These are phyloP conservation scores for Diorhabda carinulata DNA, from an alignment of 1,140 invertebrate species.

Conservation along the genomic window DNA sequence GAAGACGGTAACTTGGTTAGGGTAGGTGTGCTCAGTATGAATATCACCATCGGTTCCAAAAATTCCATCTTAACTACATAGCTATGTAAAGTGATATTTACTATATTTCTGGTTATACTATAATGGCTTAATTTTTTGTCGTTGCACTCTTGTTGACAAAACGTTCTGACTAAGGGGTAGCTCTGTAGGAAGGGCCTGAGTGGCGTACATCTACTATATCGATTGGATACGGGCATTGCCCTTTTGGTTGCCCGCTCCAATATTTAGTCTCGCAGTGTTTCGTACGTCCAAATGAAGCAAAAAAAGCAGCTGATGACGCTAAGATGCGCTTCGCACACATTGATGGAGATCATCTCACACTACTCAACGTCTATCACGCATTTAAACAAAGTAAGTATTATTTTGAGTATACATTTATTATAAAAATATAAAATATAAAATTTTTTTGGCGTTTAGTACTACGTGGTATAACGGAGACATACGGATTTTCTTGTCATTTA, in stretches of 20 bases:
- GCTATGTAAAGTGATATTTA: no score
- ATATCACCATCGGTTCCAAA: no score
- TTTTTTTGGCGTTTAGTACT: no score
- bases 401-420: no score
- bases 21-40: no score
- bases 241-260: constrained; percentile 47
- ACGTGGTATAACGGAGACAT: no score
- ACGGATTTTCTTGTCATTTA: no score
- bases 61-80: no score
- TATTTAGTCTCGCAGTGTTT: constrained; percentile 97
- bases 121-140: not conserved
- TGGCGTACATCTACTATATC: constrained; percentile 55
- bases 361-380: constrained; percentile 95
- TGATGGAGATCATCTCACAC: constrained; percentile 96
- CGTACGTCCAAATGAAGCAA: constrained; percentile 97
- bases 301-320: constrained; percentile 97
- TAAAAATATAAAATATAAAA: no score
- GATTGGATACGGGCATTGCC: constrained; percentile 54
- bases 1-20: no score
- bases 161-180: constrained; percentile 48
- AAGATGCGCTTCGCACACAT: constrained; percentile 99
- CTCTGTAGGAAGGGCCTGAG: constrained; percentile 50
- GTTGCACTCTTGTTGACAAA: constrained; percentile 9
- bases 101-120: no score
- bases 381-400: constrained; percentile 96